Percentiles rank a stretch among this genome's conserved stretches.
phyloP scores from a whole-genome alignment of 2,797 vertebrate species.

The Cirrhinus molitorella region DNA sequence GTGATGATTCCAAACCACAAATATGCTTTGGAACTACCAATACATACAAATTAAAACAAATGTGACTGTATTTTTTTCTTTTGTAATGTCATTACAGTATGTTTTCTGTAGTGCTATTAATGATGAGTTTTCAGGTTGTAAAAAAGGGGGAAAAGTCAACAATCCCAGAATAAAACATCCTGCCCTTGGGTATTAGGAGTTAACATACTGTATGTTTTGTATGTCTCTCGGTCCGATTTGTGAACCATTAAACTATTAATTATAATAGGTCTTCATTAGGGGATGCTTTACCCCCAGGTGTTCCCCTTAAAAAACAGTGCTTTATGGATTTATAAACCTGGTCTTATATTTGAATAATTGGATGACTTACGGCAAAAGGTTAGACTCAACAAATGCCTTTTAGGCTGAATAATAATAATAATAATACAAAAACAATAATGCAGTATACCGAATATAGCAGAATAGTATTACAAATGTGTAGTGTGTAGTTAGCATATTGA shows the following conservation, averaged over 20 bases:
- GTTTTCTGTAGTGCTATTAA: conserved; percentile 55
- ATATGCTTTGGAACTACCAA: neutral
- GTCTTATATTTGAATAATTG: too few species aligned
- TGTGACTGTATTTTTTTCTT: neutral
- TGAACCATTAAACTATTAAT: conserved; percentile 68
- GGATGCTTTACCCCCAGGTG: conserved; percentile 58
- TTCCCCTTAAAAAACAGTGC: too few species aligned
- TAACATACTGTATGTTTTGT: conserved; percentile 56
- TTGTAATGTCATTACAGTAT: conserved; percentile 44
- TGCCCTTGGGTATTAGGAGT: conserved; percentile 69
- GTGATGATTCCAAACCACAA: conserved; percentile 7
- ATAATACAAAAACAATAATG: too few species aligned
- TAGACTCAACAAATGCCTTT: too few species aligned
- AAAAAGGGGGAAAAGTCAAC: conserved; percentile 61
- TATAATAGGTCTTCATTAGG: conserved; percentile 54
- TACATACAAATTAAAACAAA: conserved; percentile 7
- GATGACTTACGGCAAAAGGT: too few species aligned
- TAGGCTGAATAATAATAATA: too few species aligned
- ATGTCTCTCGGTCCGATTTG: conserved; percentile 50
- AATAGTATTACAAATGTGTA: too few species aligned
- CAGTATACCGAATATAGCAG: too few species aligned
- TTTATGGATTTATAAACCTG: too few species aligned
- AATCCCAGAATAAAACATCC: conserved; percentile 60
- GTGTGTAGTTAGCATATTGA: neutral
- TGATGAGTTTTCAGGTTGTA: conserved; percentile 56